These are phyloP conservation scores for Holcopasites calliopsidis DNA, from an alignment of 1,140 invertebrate genomes.

Conservation along the genomic window DNA sequence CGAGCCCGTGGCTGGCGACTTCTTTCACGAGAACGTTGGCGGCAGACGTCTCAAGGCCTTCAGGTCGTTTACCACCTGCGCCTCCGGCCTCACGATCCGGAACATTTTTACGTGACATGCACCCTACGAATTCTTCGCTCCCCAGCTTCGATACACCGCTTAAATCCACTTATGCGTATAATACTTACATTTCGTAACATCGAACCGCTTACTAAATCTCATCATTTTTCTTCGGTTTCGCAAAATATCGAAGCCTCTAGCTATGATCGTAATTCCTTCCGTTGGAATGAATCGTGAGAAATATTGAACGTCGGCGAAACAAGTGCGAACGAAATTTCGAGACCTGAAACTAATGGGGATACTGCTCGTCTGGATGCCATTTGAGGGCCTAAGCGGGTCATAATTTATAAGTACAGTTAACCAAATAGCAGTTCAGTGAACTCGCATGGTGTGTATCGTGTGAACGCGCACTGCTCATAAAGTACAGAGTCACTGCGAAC, in stretches of 20 bases:
- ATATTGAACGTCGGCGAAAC: not conserved
- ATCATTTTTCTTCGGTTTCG: too few relatives aligned
- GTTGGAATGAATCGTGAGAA: not conserved
- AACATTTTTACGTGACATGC: constrained; percentile 63
- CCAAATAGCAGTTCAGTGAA: constrained; percentile 63
- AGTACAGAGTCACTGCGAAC: constrained; percentile 31
- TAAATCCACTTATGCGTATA: not conserved
- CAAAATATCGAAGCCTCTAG: not conserved
- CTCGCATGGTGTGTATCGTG: constrained; percentile 35
- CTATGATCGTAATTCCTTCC: not conserved
- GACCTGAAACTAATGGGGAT: not conserved
- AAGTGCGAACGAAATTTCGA: not conserved
- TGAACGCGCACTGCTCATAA: constrained; percentile 41
- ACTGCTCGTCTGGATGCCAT: constrained; percentile 6
- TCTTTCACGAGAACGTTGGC: constrained; percentile 39
- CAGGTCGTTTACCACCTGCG: constrained; percentile 78
- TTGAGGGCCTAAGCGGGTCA: constrained; percentile 26
- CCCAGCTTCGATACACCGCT: not conserved
- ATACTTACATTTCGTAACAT: not conserved
- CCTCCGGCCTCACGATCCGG: constrained; percentile 67
- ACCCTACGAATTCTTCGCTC: not conserved
- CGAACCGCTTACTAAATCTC: too few relatives aligned
- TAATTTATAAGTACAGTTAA: constrained; percentile 63
- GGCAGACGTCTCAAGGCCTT: constrained; percentile 77
- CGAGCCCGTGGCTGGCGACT: constrained; percentile 35